Evolutionary conservation across 2,888 invertebrate species (phyloP).

Genomic region (Muscina levida): DNA sequence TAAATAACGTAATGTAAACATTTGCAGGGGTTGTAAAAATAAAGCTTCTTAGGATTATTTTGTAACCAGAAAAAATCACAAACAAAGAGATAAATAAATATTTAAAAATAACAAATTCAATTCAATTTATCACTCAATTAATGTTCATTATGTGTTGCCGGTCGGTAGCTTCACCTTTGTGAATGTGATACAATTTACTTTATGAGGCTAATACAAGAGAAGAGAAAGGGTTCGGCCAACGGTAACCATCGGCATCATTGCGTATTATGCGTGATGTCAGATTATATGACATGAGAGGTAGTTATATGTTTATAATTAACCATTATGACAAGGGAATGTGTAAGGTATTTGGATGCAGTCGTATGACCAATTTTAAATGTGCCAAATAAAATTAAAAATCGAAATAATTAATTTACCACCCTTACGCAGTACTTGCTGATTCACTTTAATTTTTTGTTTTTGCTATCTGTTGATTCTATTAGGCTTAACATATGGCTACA

Average conservation of each 20-base stretch:
- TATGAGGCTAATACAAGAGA: slow-evolving; percentile 23
- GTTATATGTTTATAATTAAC: slow-evolving; percentile 2
- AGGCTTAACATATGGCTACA: slow-evolving; percentile 6
- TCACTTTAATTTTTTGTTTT: neutral
- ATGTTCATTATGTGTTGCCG: slow-evolving; percentile 28
- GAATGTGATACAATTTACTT: slow-evolving; percentile 39
- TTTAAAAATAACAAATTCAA: slow-evolving; percentile 39
- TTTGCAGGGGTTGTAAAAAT: slow-evolving; percentile 13
- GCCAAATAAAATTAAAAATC: slow-evolving; percentile 27
- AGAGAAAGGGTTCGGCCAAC: neutral
- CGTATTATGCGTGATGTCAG: neutral
- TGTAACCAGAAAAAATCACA: slow-evolving; percentile 30
- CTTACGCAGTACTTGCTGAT: neutral
- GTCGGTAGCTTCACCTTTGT: slow-evolving; percentile 8
- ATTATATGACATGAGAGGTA: no score
- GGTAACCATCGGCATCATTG: neutral
- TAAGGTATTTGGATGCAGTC: neutral
- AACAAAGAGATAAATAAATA: slow-evolving; percentile 39
- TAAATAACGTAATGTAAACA: slow-evolving; percentile 3
- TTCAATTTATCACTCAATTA: slow-evolving; percentile 40
- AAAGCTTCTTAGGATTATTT: slow-evolving; percentile 40
- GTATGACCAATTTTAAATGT: neutral
- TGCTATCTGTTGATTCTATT: neutral
- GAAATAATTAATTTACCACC: neutral
- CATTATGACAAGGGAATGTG: slow-evolving; percentile 17